These are phyloP conservation scores for Nomada hirtipes DNA, from an alignment of 2,888 invertebrate genomes.

Conservation along the genomic window DNA sequence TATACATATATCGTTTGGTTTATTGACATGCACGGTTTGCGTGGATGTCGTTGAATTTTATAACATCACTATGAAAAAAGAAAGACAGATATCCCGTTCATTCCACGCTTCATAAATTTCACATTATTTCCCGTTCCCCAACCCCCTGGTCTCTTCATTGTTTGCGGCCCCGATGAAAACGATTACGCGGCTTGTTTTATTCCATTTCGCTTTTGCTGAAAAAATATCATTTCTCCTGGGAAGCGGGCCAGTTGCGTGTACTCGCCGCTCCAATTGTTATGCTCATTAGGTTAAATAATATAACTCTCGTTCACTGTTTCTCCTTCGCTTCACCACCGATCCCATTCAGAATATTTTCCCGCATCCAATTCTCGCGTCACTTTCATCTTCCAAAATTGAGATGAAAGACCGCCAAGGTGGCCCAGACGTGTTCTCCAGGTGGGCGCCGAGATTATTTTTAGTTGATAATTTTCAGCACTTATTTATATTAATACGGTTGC, in stretches of 20 bases:
- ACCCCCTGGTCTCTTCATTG: constrained; percentile 19
- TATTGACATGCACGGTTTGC: constrained; percentile 17
- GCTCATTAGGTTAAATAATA: constrained; percentile 75
- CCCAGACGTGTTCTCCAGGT: too few relatives aligned
- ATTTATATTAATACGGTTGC: too few relatives aligned
- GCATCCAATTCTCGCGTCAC: neutral
- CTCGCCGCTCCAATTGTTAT: constrained; percentile 59
- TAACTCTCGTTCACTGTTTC: constrained; percentile 36
- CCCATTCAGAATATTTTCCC: neutral
- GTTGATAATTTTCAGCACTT: too few relatives aligned
- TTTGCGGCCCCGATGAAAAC: constrained; percentile 41
- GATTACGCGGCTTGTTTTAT: constrained; percentile 44
- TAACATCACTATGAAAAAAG: constrained; percentile 9
- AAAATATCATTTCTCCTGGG: constrained; percentile 40
- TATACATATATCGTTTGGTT: neutral
- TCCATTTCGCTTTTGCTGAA: constrained; percentile 10
- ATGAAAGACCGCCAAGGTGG: too few relatives aligned
- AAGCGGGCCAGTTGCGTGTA: constrained; percentile 35
- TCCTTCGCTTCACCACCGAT: neutral
- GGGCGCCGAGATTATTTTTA: too few relatives aligned
- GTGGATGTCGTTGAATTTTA: constrained; percentile 49
- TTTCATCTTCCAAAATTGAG: neutral
- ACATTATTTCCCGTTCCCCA: constrained; percentile 25
- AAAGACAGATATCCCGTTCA: constrained; percentile 28
- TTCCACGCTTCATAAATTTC: constrained; percentile 48